Evolutionary conservation across 2,797 vertebrate genomes (phyloP).

Genomic region (Coranthus polyacanthus): DNA sequence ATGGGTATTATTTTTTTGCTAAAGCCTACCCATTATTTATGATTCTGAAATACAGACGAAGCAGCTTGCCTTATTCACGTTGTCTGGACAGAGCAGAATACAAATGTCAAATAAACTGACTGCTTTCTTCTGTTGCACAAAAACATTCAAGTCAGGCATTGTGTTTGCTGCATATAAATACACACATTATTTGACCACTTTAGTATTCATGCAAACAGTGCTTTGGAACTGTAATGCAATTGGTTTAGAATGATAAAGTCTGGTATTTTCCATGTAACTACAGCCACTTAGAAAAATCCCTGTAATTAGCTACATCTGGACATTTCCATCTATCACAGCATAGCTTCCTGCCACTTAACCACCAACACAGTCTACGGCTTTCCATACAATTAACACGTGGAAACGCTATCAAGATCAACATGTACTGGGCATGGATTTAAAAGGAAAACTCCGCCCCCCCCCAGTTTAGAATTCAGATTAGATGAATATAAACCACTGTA

Average conservation of each 20-base stretch:
- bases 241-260: constrained; percentile 13
- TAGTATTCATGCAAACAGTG: constrained; percentile 28
- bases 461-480: constrained; percentile 14
- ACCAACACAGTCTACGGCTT: constrained; percentile 22
- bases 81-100: constrained; percentile 1
- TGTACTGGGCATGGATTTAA: constrained; percentile 1
- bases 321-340: constrained; percentile 52
- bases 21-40: constrained; percentile 23
- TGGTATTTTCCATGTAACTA: constrained; percentile 9
- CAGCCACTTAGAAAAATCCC: constrained; percentile 7
- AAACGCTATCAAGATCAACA: constrained; percentile 3
- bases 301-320: constrained; percentile 58
- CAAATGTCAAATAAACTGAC: constrained; percentile 1
- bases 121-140: not conserved
- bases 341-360: constrained; percentile 55
- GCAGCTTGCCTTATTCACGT: not conserved
- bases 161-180: constrained; percentile 14
- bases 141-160: constrained; percentile 9
- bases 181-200: constrained; percentile 12
- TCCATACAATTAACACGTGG: constrained; percentile 20
- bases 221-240: constrained; percentile 11
- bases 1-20: constrained; percentile 14
- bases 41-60: constrained; percentile 9
- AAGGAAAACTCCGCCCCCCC: constrained; percentile 1
- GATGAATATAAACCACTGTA: not conserved